Evolutionary conservation across 1,140 invertebrate genomes (phyloP).

Genomic region (Drosophila setifemur): DNA sequence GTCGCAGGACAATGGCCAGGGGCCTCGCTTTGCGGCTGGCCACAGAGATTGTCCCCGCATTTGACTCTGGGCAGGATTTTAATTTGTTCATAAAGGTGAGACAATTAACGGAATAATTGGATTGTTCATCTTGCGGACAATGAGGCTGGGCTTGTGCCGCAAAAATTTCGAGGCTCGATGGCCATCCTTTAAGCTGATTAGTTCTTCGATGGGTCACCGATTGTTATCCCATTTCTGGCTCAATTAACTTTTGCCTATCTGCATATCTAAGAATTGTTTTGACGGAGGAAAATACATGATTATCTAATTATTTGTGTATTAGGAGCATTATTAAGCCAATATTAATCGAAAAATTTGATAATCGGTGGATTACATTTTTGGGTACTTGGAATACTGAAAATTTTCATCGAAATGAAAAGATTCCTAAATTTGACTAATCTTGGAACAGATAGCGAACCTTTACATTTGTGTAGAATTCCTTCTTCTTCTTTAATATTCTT

Average conservation of each 20-base stretch:
- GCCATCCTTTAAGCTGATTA: conserved; percentile 48
- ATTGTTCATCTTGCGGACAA: conserved; percentile 65
- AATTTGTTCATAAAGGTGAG: conserved; percentile 80
- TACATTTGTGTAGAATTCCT: no score
- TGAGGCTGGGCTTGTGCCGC: conserved; percentile 34
- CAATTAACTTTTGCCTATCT: conserved; percentile 19
- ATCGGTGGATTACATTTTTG: no score
- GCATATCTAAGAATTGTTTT: no score
- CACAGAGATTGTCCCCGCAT: conserved; percentile 46
- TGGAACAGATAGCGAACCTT: no score
- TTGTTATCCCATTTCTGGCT: neutral
- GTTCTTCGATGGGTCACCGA: neutral
- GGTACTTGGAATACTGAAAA: no score
- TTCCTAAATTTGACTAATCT: no score
- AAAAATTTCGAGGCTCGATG: conserved; percentile 13
- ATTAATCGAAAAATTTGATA: no score
- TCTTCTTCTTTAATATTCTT: no score
- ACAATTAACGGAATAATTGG: conserved; percentile 80
- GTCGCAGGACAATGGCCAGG: conserved; percentile 53
- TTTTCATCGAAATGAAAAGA: no score
- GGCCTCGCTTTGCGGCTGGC: conserved; percentile 1
- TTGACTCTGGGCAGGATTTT: conserved; percentile 75
- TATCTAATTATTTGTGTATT: no score
- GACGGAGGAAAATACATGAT: no score
- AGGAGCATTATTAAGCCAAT: no score